A percentile compares a stretch with the other conserved stretches of the same genome.
These are phyloP conservation scores for Leptopilina syphax DNA, from an alignment of 2,888 invertebrate species.

Conservation along the genomic window DNA sequence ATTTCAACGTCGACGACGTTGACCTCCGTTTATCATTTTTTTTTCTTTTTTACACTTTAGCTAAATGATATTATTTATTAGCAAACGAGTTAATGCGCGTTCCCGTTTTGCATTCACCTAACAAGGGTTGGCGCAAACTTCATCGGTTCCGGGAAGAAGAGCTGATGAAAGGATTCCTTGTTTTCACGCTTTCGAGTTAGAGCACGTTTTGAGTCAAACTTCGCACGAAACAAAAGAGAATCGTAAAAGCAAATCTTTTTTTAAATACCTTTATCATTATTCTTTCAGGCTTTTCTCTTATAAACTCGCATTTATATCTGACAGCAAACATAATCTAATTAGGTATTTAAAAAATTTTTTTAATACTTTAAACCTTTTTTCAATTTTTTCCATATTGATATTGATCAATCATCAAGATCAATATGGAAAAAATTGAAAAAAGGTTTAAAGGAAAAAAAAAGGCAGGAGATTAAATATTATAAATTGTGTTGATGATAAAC, in stretches of 20 bases:
- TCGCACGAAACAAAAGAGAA: not conserved
- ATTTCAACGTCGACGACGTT: constrained; percentile 60
- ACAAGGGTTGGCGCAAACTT: constrained; percentile 20
- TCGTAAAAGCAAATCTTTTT: not conserved
- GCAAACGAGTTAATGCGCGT: constrained; percentile 7
- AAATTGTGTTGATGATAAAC: not conserved
- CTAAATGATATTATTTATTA: constrained; percentile 37
- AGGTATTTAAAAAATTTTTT: not conserved
- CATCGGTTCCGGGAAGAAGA: constrained; percentile 28
- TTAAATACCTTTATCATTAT: not conserved
- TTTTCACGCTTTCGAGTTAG: constrained; percentile 14
- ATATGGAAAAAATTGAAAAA: not conserved
- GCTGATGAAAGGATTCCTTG: constrained; percentile 38
- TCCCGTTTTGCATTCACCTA: constrained; percentile 15
- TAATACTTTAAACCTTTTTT: too few species aligned
- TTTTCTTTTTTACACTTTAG: not conserved
- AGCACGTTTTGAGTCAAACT: constrained; percentile 21
- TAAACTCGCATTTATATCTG: too few species aligned
- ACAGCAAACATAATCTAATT: too few species aligned
- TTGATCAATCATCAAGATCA: not conserved
- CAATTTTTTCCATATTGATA: not conserved
- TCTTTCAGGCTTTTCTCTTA: too few species aligned
- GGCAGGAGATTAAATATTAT: not conserved
- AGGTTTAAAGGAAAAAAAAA: not conserved
- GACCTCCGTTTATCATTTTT: constrained; percentile 50